Evolutionary conservation across 2,888 invertebrate genomes (phyloP).

Genomic region (Eristalinus aeneus): DNA sequence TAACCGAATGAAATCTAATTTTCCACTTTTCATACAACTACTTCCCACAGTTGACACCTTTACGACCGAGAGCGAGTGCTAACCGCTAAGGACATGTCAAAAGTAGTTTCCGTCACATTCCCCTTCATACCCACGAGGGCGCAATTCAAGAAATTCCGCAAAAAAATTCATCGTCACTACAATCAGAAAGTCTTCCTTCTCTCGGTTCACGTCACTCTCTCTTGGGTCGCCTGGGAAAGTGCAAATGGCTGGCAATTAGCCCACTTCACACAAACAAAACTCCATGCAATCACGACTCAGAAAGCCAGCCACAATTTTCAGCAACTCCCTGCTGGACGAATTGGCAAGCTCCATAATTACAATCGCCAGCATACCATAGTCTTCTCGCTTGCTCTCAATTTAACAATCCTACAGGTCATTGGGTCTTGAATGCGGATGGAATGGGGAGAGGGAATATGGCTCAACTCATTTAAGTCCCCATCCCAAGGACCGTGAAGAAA

Average conservation of each 20-base stretch:
- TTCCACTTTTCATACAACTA: background rate
- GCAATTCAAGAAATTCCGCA: background rate
- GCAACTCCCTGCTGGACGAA: background rate
- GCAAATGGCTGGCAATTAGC: slow-evolving; percentile 2
- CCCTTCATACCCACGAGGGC: background rate
- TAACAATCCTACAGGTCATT: background rate
- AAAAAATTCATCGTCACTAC: background rate
- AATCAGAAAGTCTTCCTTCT: background rate
- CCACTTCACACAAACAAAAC: background rate
- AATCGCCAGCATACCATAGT: background rate
- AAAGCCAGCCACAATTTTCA: background rate
- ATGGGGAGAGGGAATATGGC: background rate
- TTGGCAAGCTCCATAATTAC: background rate
- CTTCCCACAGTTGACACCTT: no score
- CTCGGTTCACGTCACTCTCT: background rate
- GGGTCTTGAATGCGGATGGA: background rate
- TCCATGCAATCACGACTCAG: background rate
- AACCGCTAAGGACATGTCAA: no score
- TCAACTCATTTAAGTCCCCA: background rate
- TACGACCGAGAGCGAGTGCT: no score
- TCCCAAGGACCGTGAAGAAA: background rate
- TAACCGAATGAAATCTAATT: no score
- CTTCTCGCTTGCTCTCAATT: background rate
- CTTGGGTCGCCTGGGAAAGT: background rate
- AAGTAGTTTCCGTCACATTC: no score